Base-by-base conservation (phyloP, 2,113 vertebrate genomes). In the Stigmatopora argus region DNA sequence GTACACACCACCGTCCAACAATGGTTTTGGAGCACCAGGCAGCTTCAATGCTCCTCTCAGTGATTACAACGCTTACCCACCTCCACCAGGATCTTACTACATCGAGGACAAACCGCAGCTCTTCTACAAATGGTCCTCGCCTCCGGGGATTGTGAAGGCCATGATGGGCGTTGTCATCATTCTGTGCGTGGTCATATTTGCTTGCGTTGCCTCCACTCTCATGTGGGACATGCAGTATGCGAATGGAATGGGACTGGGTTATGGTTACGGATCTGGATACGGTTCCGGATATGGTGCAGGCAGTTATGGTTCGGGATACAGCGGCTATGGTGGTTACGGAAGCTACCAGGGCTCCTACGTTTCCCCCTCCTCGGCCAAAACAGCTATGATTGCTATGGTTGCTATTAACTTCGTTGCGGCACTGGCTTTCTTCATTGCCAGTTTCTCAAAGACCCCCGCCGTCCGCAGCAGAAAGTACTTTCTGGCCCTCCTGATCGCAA, bases 201-300 rank as follows among this genome's bases (percentile, higher is more conserved):
- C 93, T 66, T 96, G 94, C 0, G 94, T 95, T 61, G 94, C 94
- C 6, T 96, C 95, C 67, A 96, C 95, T 0, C 81, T 96, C 60
- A 92, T 93, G 77, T 96, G 94, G 94, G 93, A 95, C 11, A 90
- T 92, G 11, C 86, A 91, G 49, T 93, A 93, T 0, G 89, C 89
- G 1, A 85, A 80, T 0, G 82, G 89, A 0, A 46, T 66, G 0
- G 46, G 82, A 12, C 55, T 61, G 85, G 87, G 77, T 46, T 86
- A 81, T 12, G 87, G 89, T 1, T 76, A 81, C 3, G 84, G 88
- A 21, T 56, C 83, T 62, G 89, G 81, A 71, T 31, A 26, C 21
- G 57, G 90, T 62, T 0, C 71, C 14, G 2, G 84, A 13, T 81
- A 78, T 5, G 11, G 48, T 0, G 55, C 62, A 41, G 57, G 85